Percentiles rank a stretch among this genome's conserved stretches.
Conservation (phyloP, 2,113 vertebrate species). For the Labeo rohita region DNA sequence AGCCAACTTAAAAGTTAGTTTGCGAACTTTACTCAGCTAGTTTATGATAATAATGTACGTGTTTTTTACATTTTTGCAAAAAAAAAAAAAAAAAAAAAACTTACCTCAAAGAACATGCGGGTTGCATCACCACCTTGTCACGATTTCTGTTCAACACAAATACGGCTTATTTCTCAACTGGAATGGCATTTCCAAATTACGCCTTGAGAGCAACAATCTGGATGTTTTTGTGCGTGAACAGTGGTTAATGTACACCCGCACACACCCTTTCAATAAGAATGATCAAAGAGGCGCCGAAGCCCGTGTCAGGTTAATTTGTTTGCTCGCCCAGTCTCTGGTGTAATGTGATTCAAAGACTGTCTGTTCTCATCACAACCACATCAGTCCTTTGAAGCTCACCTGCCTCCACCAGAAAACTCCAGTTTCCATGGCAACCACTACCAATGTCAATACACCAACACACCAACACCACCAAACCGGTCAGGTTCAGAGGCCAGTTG, state of each 20-base stretch:
- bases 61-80: too few relatives aligned
- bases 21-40: too few relatives aligned
- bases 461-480: conserved; percentile 46
- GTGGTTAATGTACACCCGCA: conserved; percentile 47
- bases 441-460: conserved; percentile 49
- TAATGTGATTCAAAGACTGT: conserved; percentile 50
- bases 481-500: conserved; percentile 37
- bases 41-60: too few relatives aligned
- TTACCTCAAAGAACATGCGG: too few relatives aligned
- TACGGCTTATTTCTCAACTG: background rate
- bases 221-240: conserved; percentile 20
- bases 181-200: conserved; percentile 3
- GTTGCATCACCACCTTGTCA: background rate
- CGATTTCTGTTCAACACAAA: background rate
- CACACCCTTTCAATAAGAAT: conserved; percentile 46
- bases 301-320: conserved; percentile 53
- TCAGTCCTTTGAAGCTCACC: conserved; percentile 48
- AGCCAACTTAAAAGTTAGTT: too few relatives aligned
- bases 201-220: conserved; percentile 10
- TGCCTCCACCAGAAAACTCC: conserved; percentile 45
- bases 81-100: too few relatives aligned
- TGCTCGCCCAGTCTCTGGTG: conserved; percentile 37
- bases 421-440: conserved; percentile 60
- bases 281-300: conserved; percentile 51
- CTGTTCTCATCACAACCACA: conserved; percentile 47